A percentile compares a stretch with the other conserved stretches of the same genome.
Evolutionary conservation across 2,888 invertebrate genomes (phyloP).

Genomic region (Crossocerus cetratus): DNA sequence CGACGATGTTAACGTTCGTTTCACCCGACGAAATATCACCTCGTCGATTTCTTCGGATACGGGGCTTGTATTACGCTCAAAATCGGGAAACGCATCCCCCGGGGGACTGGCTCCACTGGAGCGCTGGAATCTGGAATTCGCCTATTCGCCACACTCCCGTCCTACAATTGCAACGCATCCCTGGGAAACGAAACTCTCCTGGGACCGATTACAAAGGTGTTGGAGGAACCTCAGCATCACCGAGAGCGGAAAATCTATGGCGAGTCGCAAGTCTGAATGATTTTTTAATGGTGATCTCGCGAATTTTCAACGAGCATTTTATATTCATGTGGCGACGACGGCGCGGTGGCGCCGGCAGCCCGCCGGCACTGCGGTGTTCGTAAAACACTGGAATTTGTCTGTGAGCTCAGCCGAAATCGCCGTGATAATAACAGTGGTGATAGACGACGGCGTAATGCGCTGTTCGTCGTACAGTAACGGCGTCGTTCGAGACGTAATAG

Average conservation of each 20-base stretch:
- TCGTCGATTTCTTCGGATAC: constrained; percentile 62
- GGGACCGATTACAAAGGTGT: constrained; percentile 37
- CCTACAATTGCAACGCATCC: constrained; percentile 30
- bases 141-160: constrained; percentile 40
- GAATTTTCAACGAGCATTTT: no score
- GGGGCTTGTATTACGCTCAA: constrained; percentile 50
- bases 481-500: constrained; percentile 16
- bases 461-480: not conserved
- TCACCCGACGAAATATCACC: constrained; percentile 59
- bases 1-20: constrained; percentile 52
- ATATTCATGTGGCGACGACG: no score
- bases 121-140: constrained; percentile 8
- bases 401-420: constrained; percentile 1
- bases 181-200: constrained; percentile 29
- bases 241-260: no score
- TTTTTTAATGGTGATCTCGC: constrained; percentile 13
- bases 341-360: no score
- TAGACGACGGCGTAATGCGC: not conserved
- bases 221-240: constrained; percentile 16
- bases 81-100: constrained; percentile 58
- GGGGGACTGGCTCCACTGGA: constrained; percentile 54
- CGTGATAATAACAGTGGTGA: not conserved
- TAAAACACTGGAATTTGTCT: not conserved
- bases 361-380: no score
- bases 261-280: constrained; percentile 5